Percentiles rank a stretch among this genome's conserved stretches.
Evolutionary conservation across 2,113 vertebrate species (phyloP).

Genomic region (Alligator mississippiensis): DNA sequence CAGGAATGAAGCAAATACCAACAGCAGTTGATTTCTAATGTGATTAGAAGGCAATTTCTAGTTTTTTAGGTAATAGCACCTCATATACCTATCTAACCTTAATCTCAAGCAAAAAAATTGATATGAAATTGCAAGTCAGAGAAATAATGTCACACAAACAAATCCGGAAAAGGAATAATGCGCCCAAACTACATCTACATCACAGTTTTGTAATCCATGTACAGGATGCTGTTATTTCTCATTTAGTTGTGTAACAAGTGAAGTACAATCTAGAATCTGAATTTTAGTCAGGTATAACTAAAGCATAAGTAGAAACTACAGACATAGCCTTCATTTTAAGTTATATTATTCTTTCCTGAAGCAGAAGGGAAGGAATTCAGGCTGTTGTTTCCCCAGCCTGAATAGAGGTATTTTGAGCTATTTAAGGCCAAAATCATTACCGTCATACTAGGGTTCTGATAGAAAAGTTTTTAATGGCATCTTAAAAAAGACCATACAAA

Average conservation of each 20-base stretch:
- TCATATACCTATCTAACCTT: neutral
- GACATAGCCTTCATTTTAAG: neutral
- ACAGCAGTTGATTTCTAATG: neutral
- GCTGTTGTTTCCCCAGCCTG: neutral
- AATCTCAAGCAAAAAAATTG: too few relatives aligned
- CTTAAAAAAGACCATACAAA: neutral
- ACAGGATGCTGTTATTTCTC: neutral
- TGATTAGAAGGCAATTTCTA: neutral
- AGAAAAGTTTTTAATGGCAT: neutral
- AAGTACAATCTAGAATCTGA: neutral
- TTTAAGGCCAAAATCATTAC: neutral
- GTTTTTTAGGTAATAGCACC: neutral
- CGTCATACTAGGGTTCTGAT: neutral
- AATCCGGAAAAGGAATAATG: neutral
- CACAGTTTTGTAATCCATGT: neutral
- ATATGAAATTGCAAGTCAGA: neutral
- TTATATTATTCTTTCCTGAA: neutral
- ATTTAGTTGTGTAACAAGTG: neutral
- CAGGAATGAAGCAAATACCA: neutral
- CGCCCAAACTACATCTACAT: slow-evolving; percentile 7
- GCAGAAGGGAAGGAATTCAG: accelerated
- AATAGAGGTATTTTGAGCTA: neutral
- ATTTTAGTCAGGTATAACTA: neutral
- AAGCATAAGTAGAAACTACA: neutral
- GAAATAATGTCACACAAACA: neutral